phyloP scores from a whole-genome alignment of 2,797 vertebrate species.

The Gymnoscopelus braueri region DNA sequence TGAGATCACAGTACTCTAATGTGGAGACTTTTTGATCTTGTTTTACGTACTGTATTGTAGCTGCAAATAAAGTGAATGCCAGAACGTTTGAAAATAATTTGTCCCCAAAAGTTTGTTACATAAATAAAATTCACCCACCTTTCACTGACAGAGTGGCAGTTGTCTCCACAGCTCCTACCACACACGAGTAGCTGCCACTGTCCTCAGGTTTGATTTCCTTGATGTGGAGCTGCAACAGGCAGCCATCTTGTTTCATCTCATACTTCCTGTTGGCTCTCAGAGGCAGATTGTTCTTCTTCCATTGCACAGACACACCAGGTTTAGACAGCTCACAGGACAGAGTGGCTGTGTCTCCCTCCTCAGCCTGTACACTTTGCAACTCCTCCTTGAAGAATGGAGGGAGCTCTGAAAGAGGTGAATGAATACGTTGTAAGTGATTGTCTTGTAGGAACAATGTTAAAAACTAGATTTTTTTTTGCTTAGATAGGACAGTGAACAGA shows the following conservation, averaged over 20 bases:
- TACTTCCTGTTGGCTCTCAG: constrained; percentile 84
- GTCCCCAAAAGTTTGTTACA: too few relatives aligned
- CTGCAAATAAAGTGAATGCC: too few relatives aligned
- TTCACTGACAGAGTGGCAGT: constrained; percentile 68
- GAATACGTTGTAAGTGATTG: neutral
- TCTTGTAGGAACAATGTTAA: constrained; percentile 50
- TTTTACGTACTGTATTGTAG: too few relatives aligned
- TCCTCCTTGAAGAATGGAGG: constrained; percentile 50
- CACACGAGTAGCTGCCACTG: constrained; percentile 86
- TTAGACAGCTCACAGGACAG: constrained; percentile 74
- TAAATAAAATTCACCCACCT: constrained; percentile 46
- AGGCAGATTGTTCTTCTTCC: constrained; percentile 85
- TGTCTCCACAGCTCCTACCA: constrained; percentile 69
- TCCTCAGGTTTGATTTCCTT: constrained; percentile 84
- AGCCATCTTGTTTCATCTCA: constrained; percentile 81
- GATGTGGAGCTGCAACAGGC: constrained; percentile 84
- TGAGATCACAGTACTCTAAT: too few relatives aligned
- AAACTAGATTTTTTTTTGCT: too few relatives aligned
- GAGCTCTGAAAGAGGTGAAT: constrained; percentile 28
- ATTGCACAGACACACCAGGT: constrained; percentile 72
- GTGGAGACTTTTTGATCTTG: constrained; percentile 31
- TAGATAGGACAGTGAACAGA: too few relatives aligned
- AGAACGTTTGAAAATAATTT: too few relatives aligned
- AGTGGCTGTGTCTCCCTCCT: constrained; percentile 54
- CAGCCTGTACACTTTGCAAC: constrained; percentile 44